Conservation (phyloP, 2,113 vertebrate species). For the Malurus alboscapulatus region DNA sequence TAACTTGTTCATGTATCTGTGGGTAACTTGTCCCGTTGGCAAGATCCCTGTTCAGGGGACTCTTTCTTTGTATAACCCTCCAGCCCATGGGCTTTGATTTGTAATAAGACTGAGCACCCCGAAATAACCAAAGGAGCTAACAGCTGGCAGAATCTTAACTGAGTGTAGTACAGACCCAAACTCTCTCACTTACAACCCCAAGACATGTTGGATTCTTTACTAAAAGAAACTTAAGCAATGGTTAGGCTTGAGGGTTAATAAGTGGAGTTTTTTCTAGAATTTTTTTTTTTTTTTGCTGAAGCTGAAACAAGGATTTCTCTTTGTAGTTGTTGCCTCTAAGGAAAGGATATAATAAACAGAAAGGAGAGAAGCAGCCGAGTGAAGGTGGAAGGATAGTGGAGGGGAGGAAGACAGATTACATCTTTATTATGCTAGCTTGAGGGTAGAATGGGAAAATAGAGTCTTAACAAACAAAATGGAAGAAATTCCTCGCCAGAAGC, state of each 20-base stretch:
- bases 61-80: not conserved
- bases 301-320: rapidly evolving
- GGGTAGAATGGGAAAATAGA: not conserved
- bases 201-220: not conserved
- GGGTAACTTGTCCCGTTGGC: not conserved
- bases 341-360: not conserved
- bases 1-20: not conserved
- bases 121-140: not conserved
- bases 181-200: not conserved
- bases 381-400: not conserved
- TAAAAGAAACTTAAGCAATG: not conserved
- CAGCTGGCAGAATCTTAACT: not conserved
- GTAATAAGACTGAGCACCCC: not conserved
- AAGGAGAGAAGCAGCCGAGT: not conserved
- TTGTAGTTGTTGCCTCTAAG: not conserved
- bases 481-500: not conserved
- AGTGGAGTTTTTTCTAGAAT: rapidly evolving
- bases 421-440: not conserved
- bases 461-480: not conserved
- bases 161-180: not conserved
- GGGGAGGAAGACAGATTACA: not conserved
- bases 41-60: rapidly evolving
- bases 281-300: not conserved
- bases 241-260: not conserved
- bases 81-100: not conserved